Conservation (phyloP, 53 echinoderm and acorn worm genomes). For the Zoroaster sp. region DNA sequence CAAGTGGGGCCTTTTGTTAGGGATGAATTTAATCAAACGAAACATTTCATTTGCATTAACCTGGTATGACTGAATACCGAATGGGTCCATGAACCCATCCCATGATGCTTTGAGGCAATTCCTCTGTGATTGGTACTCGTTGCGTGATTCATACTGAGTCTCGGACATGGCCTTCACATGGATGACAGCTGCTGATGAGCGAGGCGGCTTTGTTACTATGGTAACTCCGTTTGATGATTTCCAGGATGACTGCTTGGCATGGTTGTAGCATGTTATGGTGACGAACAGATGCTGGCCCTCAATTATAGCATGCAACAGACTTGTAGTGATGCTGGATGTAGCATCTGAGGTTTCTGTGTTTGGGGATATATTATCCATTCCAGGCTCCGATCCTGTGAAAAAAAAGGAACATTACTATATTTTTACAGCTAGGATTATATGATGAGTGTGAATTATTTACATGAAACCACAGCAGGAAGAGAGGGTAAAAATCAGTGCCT, state of each 20-base stretch:
- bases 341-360: neutral
- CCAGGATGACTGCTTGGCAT: conserved; percentile 7
- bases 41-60: neutral
- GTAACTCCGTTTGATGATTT: conserved; percentile 52
- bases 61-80: conserved; percentile 44
- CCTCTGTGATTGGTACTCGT: conserved; percentile 40
- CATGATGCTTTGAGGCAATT: conserved; percentile 19
- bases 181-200: conserved; percentile 9
- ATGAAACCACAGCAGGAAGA: too few relatives aligned
- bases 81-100: conserved; percentile 45
- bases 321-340: neutral
- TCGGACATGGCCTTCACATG: conserved; percentile 22
- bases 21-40: neutral
- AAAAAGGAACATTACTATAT: too few relatives aligned
- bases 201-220: conserved; percentile 40
- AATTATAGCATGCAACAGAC: neutral
- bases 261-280: conserved; percentile 32
- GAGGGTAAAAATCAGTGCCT: too few relatives aligned
- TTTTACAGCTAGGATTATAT: too few relatives aligned
- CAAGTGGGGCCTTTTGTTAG: neutral
- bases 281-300: conserved; percentile 3
- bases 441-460: too few relatives aligned
- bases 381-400: conserved; percentile 17
- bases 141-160: conserved; percentile 1
- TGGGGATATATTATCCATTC: neutral